Evolutionary conservation across 2,113 vertebrate genomes (phyloP), one percentile per base, ranked within the genome.

Genomic region (Aegotheles bennettii): DNA sequence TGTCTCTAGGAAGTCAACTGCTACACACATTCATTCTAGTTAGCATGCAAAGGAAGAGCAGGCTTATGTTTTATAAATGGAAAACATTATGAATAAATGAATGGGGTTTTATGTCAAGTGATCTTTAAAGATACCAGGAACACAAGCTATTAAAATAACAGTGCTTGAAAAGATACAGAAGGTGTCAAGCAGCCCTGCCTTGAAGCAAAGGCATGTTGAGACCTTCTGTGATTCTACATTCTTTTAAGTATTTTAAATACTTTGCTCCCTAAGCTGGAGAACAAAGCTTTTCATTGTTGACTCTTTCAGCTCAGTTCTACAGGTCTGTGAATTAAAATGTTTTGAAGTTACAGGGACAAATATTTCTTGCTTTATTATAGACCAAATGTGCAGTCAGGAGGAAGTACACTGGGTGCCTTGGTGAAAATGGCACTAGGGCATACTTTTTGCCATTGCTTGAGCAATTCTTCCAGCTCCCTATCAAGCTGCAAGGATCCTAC

Each of bases 241-340:
- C 84, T 91, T 93, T 80, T 40, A 74, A 77, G 91, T 67, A 53
- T 93, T 95, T 91, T 7, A 88, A 91, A 61, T 74, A 35, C 36
- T 92, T 68, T 68, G 23, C 50, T 94, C 17, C 53, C 53, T 64
- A 69, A 95, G 77, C 87, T 90, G 59, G 42, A 95, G 79, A 80
- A 97, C 89, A 95, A 95, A 93, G 78, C 82, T 69, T 91, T 87
- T 24, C 91, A 82, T 95, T 97, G 71, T 95, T 95, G 45, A 4
- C 8, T 85, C 3, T 61, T 53, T 74, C 54, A 86, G 59, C 67
- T 87, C 53, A 38, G 54, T 65, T 84, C 43, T 76, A 15, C 63
- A 33, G 31, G 67, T 91, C 54, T 68, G 26, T 81, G 91, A 71
- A 13, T 59, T 87, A 33, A 95, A 82, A 65, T 73, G 8, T 63